phyloP scores from a whole-genome alignment of 1,140 invertebrate species.

The Meloidogyne exigua region DNA sequence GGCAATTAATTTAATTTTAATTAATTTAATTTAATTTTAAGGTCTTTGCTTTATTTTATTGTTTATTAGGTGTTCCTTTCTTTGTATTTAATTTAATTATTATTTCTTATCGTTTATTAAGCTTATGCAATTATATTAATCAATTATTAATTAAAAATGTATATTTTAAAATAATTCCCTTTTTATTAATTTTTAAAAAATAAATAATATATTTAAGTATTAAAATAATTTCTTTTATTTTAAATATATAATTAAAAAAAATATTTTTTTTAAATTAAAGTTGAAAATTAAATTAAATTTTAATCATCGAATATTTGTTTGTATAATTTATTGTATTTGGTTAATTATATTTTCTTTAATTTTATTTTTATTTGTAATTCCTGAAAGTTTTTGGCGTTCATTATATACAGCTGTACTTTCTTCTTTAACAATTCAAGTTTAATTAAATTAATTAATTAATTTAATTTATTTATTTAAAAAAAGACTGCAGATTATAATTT shows the following conservation, averaged over 20 bases:
- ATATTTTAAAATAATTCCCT: not conserved
- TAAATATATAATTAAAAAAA: not conserved
- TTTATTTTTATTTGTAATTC: constrained; percentile 34
- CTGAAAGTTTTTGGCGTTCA: constrained; percentile 44
- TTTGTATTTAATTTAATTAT: constrained; percentile 38
- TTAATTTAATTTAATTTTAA: constrained; percentile 1
- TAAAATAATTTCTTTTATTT: too few relatives aligned
- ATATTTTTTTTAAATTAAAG: not conserved
- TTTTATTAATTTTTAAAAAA: not conserved
- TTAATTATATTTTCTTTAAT: constrained; percentile 33
- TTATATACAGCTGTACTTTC: constrained; percentile 46
- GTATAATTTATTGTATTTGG: constrained; percentile 33
- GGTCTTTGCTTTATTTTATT: constrained; percentile 41
- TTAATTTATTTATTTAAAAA: not conserved
- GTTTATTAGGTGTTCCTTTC: constrained; percentile 41
- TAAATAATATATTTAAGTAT: too few relatives aligned
- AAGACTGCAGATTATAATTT: constrained; percentile 43
- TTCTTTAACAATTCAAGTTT: constrained; percentile 41
- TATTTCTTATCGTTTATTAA: constrained; percentile 34
- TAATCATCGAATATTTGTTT: constrained; percentile 7
- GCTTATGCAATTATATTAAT: constrained; percentile 10
- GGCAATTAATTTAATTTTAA: constrained; percentile 18
- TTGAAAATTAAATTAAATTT: not conserved
- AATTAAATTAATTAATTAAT: not conserved
- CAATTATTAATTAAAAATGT: constrained; percentile 1